phyloP scores from a whole-genome alignment of 2,113 vertebrate species.

The Psephotus haematonotus region DNA sequence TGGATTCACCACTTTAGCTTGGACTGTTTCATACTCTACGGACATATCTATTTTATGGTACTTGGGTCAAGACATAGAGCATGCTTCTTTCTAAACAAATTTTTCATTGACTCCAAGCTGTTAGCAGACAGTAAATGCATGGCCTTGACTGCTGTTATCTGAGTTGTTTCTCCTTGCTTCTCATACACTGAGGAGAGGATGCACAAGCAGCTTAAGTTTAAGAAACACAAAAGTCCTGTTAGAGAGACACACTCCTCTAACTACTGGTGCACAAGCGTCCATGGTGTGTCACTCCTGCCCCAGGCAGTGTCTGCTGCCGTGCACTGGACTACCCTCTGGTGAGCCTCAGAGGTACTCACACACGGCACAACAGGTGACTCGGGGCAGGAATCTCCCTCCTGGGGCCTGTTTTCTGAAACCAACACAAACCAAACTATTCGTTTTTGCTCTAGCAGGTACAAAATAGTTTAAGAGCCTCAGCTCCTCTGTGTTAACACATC shows the following conservation, averaged over 20 bases:
- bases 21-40: not conserved
- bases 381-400: not conserved
- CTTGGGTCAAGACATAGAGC: not conserved
- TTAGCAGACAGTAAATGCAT: not conserved
- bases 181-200: not conserved
- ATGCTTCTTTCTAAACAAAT: not conserved
- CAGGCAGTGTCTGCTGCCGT: not conserved
- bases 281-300: fast-evolving
- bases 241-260: not conserved
- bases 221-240: not conserved
- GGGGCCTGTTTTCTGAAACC: not conserved
- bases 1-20: not conserved
- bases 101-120: not conserved
- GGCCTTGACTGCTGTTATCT: not conserved
- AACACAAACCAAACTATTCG: not conserved
- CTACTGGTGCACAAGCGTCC: not conserved
- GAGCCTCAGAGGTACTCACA: not conserved
- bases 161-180: not conserved
- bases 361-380: not conserved
- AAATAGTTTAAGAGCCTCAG: not conserved
- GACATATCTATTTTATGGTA: not conserved
- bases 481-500: not conserved
- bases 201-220: not conserved
- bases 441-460: not conserved
- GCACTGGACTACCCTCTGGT: not conserved